A percentile compares a stretch with the other conserved stretches of the same genome.
phyloP scores from a whole-genome alignment of 2,888 invertebrate species.

The Bellardia bayeri region DNA sequence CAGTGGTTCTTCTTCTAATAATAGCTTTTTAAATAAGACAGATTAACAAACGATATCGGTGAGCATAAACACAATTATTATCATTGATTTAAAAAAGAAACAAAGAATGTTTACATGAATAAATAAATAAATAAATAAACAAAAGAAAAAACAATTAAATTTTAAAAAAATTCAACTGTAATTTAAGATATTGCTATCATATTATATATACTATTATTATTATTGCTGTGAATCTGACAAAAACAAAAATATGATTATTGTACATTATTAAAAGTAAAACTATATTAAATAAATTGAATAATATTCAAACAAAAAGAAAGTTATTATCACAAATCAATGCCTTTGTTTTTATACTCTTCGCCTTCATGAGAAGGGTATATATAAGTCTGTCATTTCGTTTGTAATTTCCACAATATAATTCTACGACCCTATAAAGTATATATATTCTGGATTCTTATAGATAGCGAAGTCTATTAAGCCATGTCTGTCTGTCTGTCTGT shows the following conservation, averaged over 20 bases:
- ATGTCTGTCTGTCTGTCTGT: no score
- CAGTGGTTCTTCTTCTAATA: constrained; percentile 21
- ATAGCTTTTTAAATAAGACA: constrained; percentile 4
- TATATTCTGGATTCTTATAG: no score
- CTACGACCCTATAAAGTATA: no score
- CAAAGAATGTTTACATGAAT: constrained; percentile 32
- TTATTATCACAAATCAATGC: background rate
- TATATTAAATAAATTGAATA: constrained; percentile 57
- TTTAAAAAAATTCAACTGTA: constrained; percentile 39
- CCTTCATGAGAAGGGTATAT: no score
- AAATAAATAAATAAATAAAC: constrained; percentile 25
- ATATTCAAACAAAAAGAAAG: constrained; percentile 41
- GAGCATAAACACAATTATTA: constrained; percentile 20
- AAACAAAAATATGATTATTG: constrained; percentile 64
- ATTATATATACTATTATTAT: constrained; percentile 60
- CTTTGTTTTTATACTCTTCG: no score
- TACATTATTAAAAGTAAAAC: constrained; percentile 63
- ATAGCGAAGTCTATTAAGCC: no score
- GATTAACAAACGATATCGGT: background rate
- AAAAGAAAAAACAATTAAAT: constrained; percentile 35
- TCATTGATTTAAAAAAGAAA: constrained; percentile 16
- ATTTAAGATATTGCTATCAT: constrained; percentile 63
- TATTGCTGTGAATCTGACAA: constrained; percentile 73
- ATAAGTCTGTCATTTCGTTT: no score
- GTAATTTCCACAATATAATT: no score